Conservation (phyloP, 2,113 vertebrate species). For the Saccopteryx bilineata region DNA sequence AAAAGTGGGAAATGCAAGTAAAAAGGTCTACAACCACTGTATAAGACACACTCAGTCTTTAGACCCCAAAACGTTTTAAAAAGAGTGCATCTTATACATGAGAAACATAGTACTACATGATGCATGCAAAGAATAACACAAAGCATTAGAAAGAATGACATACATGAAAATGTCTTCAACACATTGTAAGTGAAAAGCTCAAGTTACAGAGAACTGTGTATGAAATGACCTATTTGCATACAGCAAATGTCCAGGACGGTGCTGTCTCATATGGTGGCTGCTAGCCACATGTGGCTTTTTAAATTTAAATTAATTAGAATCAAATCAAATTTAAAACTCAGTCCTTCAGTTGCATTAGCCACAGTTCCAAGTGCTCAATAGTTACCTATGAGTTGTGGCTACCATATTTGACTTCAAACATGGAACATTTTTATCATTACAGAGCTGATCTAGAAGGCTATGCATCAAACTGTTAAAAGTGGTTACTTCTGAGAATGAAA, state of each 20-base stretch:
- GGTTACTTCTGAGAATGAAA: constrained; percentile 17
- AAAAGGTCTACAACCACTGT: no score
- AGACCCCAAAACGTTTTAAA: no score
- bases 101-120: neutral
- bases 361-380: neutral
- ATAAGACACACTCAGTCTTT: no score
- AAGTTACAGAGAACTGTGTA: neutral
- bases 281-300: neutral
- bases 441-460: neutral
- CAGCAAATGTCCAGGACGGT: neutral
- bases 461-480: neutral
- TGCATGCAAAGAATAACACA: neutral
- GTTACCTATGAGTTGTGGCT: neutral
- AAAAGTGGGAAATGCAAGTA: no score
- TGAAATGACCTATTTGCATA: neutral
- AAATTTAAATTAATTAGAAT: constrained; percentile 11
- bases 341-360: neutral
- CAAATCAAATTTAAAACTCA: neutral
- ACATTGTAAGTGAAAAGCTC: neutral
- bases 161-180: neutral
- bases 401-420: neutral
- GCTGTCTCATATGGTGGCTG: neutral
- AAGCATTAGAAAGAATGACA: neutral
- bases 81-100: no score
- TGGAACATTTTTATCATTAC: neutral